Evolutionary conservation across 2,797 vertebrate genomes (phyloP).

Genomic region (Squalus acanthias): DNA sequence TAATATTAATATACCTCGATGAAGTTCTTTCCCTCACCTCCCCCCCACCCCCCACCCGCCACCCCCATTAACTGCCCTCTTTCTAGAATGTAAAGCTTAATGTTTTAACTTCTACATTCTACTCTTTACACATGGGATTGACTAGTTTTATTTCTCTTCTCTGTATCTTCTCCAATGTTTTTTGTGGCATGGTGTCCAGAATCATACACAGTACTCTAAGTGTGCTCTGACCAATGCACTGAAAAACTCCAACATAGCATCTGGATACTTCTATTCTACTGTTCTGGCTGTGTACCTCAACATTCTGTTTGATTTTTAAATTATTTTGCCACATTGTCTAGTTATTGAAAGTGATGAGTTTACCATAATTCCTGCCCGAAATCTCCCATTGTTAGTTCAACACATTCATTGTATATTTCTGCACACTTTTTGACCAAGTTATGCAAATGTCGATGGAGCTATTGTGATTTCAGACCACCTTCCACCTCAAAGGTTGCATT

Average conservation of each 20-base stretch:
- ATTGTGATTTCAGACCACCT: background rate
- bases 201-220: background rate
- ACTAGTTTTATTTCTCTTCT: background rate
- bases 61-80: no score
- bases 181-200: background rate
- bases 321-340: background rate
- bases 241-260: background rate
- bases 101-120: no score
- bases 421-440: background rate
- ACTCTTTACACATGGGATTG: no score
- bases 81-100: no score
- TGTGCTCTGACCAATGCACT: background rate
- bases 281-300: background rate
- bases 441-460: background rate
- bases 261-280: background rate
- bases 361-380: background rate
- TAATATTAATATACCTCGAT: no score
- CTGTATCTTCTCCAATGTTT: background rate
- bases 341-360: background rate
- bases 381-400: background rate
- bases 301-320: background rate
- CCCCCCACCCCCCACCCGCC: no score
- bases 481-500: background rate
- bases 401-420: background rate
- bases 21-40: no score